These are phyloP conservation scores for Lithophane leautieri DNA, from an alignment of 2,888 invertebrate genomes.

Conservation along the genomic window DNA sequence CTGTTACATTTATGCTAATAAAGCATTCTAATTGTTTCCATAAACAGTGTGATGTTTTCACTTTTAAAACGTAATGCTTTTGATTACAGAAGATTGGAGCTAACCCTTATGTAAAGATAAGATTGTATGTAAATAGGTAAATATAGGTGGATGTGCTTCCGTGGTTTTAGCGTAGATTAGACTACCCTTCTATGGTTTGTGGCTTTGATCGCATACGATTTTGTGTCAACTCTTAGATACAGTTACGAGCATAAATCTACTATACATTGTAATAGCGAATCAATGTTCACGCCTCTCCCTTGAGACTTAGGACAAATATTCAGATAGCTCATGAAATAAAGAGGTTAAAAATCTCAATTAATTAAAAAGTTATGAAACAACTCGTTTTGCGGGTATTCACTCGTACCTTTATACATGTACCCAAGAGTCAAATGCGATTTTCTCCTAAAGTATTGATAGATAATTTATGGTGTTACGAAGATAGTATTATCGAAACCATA, in stretches of 20 bases:
- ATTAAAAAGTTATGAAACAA: too few relatives aligned
- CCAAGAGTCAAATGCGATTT: background rate
- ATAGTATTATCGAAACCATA: background rate
- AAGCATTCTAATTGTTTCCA: slow-evolving; percentile 65
- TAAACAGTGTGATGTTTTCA: slow-evolving; percentile 71
- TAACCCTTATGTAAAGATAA: slow-evolving; percentile 54
- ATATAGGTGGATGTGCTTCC: background rate
- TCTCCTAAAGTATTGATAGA: background rate
- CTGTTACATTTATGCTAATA: slow-evolving; percentile 72
- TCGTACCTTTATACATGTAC: too few relatives aligned
- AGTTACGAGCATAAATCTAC: too few relatives aligned
- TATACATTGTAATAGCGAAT: too few relatives aligned
- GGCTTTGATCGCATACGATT: background rate
- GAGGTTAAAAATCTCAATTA: too few relatives aligned
- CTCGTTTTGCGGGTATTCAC: too few relatives aligned
- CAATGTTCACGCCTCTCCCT: too few relatives aligned
- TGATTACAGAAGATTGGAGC: slow-evolving; percentile 59
- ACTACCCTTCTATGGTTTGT: background rate
- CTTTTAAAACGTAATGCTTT: slow-evolving; percentile 74
- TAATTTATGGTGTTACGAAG: too few relatives aligned
- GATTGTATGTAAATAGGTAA: slow-evolving; percentile 10
- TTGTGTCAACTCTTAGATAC: too few relatives aligned
- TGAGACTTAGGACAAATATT: too few relatives aligned
- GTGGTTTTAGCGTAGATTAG: background rate
- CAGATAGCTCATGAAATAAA: too few relatives aligned